Evolutionary conservation across 2,113 vertebrate genomes (phyloP), one percentile per base, ranked within the genome.

Genomic region (Elephantulus edwardii): DNA sequence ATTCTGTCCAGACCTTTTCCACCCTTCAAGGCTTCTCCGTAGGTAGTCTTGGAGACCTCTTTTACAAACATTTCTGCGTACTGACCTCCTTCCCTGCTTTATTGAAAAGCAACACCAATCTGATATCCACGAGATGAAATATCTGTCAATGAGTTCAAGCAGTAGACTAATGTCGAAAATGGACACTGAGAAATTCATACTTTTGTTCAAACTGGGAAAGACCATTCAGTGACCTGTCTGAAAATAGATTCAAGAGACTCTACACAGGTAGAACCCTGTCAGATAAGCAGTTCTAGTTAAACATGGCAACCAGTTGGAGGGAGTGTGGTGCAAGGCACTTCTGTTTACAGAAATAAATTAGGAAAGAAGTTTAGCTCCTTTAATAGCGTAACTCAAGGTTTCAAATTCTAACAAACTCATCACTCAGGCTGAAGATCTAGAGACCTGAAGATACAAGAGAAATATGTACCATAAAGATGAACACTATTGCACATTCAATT

Each of bases 331-430:
- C 1, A 68, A 76, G 5, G 14, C 17, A 46, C 74, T 89, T 80
- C n/a, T 86, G 86, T 88, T 92, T 88, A 33, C 50, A 72, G 68
- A 54, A 66, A 28, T 60, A 74, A 92, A 88, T 48, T 58, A 66
- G 26, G 89, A 76, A 38, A 83, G 91, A 62, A 17, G 33, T 6
- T 30, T 17, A 66, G 1, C 8, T 82, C 79, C 38, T 68, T 71
- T 33, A 75, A 28, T 60, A 46, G 28, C 26, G 35, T 1, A 71
- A 75, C 13, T 84, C 13, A 77, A 58, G 10, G 13, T 77, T 81
- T 72, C 35, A 48, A 76, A 83, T n/a, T 70, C 44, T n/a, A 30
- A 42, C 58, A 80, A 84, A 50, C 26, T 1, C 2, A 3, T 2
- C n/a, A 4, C 12, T 91, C 3, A 87, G 71, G 20, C 66, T 60